Evolutionary conservation across 2,888 invertebrate species (phyloP), one percentile per base, ranked within the genome.

Genomic region (Meganola albula): DNA sequence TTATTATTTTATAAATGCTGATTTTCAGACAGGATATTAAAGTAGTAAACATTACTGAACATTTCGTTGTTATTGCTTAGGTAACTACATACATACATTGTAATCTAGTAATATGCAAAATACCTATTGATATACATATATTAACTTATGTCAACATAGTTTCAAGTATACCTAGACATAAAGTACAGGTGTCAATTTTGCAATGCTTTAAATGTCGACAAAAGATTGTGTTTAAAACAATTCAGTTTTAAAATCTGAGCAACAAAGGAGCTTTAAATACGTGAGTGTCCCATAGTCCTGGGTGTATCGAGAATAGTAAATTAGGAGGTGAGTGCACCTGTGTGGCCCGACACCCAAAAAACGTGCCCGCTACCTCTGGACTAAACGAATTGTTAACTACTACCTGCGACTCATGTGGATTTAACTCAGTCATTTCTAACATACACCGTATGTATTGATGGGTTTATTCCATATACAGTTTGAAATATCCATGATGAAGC

Each of bases 341-440:
- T 85, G 84, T 85, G 85, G 84, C 71, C 82, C 70, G 47, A 43
- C 54, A 48, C 54, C 58, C 61, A n/a, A 83, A 83, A 84, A 84
- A 77, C 73, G 69, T 74, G 70, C 74, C 77, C 78, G 78, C 82
- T 74, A 71, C 78, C 72, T 65, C 58, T 69, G 67, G 67, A 71
- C 82, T 85, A 84, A 85, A 84, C 84, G 84, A 83, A 85, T 84
- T 83, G 80, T 78, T 77, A 76, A 72, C 75, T 74, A 78, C 82
- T 82, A 80, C 84, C 82, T 83, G 80, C 57, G 69, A 73, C 73
- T 69, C 69, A 68, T 66, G 74, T 58, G 53, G 47, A 29, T 59
- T 50, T 32, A 27, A 31, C 29, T 21, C 12, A 31, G 41, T 31
- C 27, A 34, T 1, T 20, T 27, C 8, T 4, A 1, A 9, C 10